Base-by-base conservation (phyloP, 2,113 vertebrate genomes). In the Trichechus manatus region DNA sequence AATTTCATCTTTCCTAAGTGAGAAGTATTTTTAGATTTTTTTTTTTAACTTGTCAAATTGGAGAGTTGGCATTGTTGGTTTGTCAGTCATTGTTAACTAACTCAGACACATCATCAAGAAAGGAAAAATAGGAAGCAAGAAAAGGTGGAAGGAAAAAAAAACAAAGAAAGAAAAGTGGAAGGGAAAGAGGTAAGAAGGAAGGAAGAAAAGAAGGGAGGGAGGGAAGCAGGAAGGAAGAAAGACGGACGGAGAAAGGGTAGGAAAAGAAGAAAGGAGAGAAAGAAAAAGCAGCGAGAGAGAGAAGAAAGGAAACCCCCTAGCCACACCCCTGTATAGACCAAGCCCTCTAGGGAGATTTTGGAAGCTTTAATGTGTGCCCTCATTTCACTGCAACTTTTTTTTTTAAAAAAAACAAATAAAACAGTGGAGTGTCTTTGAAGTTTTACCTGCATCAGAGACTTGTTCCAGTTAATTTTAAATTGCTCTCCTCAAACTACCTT, bases 401-500 rank as follows among this genome's bases (percentile, higher is more conserved):
- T 61, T 84, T 39, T 39, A 39, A 39, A 39, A 39, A 39, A 39
- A 39, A 39, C 14, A 93, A 91, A 96, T 87, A 97, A 97, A 96
- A 97, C 97, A 92, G 66, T 64, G 77, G 86, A 84, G 86, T 79
- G 92, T 95, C 80, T 97, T 88, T 87, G 82, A 97, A 94, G 95
- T 97, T 61, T 89, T 0, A 0, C 87, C 86, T 90, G 77, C 87
- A 96, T 95, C 86, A 75, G 97, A 98, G 80, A 91, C 75, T 82
- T 96, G 33, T n/a, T 98, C 94, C 68, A 80, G 82, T 77, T 96
- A 92, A 81, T 95, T 98, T 94, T 66, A 98, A 96, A 94, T 86
- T 94, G 85, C 86, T 93, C 59, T 97, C 87, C 59, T 95, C 95
- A 97, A 98, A 97, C 47, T 96, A 68, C 86, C n/a, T 47, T 79